Conservation (phyloP, 1,140 invertebrate genomes). For the Zaprionus vittiger region DNA sequence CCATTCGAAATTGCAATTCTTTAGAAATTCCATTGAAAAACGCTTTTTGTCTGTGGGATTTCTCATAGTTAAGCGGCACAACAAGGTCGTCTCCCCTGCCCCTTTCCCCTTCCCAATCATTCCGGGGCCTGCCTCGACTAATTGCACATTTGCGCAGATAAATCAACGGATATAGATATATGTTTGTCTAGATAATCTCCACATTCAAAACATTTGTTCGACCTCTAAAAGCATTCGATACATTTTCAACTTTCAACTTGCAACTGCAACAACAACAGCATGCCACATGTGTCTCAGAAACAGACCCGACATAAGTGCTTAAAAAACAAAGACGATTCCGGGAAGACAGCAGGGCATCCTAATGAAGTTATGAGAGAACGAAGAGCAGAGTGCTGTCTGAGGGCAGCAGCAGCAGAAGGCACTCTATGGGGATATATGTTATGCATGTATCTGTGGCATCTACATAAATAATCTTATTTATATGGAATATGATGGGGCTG, state of each 20-base stretch:
- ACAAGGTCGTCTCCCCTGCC: slow-evolving; percentile 43
- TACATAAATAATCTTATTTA: slow-evolving; percentile 16
- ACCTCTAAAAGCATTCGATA: slow-evolving; percentile 40
- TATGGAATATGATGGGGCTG: slow-evolving; percentile 7
- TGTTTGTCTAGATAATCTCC: slow-evolving; percentile 49
- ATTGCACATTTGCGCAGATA: slow-evolving; percentile 69
- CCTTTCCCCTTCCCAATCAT: no score
- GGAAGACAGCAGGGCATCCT: slow-evolving; percentile 26
- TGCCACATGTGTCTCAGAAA: slow-evolving; percentile 2
- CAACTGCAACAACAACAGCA: slow-evolving; percentile 31
- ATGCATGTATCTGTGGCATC: not conserved
- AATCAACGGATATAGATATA: slow-evolving; percentile 54
- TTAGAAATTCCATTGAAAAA: slow-evolving; percentile 19
- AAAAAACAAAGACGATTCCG: slow-evolving; percentile 40
- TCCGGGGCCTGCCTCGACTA: slow-evolving; percentile 21
- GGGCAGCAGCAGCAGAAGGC: not conserved
- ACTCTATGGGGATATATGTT: not conserved
- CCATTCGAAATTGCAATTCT: slow-evolving; percentile 29
- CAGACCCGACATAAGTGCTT: slow-evolving; percentile 22
- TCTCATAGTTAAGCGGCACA: slow-evolving; percentile 23
- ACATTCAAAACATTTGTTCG: slow-evolving; percentile 43
- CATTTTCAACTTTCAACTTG: slow-evolving; percentile 34
- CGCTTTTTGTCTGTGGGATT: slow-evolving; percentile 20
- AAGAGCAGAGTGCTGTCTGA: not conserved
- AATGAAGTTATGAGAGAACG: slow-evolving; percentile 60